Evolutionary conservation across 2,888 invertebrate species (phyloP).

Genomic region (Osmoderma eremita): DNA sequence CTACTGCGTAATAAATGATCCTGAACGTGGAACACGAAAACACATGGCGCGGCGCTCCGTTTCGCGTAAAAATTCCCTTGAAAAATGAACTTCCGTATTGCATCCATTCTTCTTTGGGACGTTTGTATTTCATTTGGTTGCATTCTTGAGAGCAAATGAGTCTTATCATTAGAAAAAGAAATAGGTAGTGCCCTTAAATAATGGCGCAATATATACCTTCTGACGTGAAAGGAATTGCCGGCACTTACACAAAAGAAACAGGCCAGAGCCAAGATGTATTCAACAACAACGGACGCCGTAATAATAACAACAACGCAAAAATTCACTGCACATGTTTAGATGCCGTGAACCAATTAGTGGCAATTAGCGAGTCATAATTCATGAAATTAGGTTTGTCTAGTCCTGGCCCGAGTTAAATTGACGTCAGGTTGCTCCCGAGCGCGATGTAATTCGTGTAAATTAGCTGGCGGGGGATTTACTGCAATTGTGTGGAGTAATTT

Average conservation of each 20-base stretch:
- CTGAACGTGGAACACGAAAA: background rate
- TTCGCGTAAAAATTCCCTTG: conserved; percentile 12
- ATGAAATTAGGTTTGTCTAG: conserved; percentile 28
- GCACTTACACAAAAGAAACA: conserved; percentile 13
- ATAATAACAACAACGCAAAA: conserved; percentile 28
- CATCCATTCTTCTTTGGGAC: conserved; percentile 28
- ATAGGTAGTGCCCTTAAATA: conserved; percentile 22
- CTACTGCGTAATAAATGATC: conserved; percentile 18
- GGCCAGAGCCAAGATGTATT: conserved; percentile 8
- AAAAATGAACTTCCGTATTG: conserved; percentile 18
- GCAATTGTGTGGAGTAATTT: conserved; percentile 20
- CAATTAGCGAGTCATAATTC: conserved; percentile 24
- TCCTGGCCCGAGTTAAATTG: conserved; percentile 14
- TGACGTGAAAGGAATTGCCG: conserved; percentile 24
- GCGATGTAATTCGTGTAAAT: conserved; percentile 22
- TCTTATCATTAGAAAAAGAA: conserved; percentile 34
- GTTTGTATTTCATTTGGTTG: conserved; percentile 23
- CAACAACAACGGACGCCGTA: conserved; percentile 8
- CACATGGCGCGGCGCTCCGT: conserved; percentile 4
- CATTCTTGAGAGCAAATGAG: conserved; percentile 26
- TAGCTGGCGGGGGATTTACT: conserved; percentile 19
- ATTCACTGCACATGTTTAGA: conserved; percentile 33
- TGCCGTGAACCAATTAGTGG: conserved; percentile 42
- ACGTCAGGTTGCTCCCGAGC: conserved; percentile 24
- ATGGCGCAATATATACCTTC: conserved; percentile 26